phyloP scores from a whole-genome alignment of 2,113 vertebrate species.

The Eurypyga helias region DNA sequence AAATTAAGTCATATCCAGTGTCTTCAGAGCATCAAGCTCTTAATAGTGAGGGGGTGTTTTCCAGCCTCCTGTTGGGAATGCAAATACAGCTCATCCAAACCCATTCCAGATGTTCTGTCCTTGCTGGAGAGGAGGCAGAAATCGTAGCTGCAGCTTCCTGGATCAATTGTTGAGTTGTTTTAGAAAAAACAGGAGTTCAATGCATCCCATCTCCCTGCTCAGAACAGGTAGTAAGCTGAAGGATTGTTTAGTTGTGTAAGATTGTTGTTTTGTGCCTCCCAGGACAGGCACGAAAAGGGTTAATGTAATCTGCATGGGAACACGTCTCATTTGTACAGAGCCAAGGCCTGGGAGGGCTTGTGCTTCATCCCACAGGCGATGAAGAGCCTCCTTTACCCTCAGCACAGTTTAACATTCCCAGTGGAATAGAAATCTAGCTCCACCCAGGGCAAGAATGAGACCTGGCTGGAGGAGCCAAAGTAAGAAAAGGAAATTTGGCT shows the following conservation, averaged over 20 bases:
- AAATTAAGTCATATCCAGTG: neutral
- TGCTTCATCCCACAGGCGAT: neutral
- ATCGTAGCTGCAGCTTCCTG: neutral
- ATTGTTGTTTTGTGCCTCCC: neutral
- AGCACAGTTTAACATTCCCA: neutral
- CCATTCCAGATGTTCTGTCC: neutral
- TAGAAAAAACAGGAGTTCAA: neutral
- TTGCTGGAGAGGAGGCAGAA: neutral
- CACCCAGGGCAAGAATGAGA: slow-evolving; percentile 5
- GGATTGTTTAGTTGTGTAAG: neutral
- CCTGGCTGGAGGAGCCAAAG: neutral
- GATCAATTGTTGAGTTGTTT: neutral
- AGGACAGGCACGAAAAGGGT: neutral
- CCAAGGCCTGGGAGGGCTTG: neutral
- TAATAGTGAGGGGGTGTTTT: neutral
- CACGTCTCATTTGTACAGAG: neutral
- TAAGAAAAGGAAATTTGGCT: neutral
- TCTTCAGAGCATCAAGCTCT: neutral
- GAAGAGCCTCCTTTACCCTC: neutral
- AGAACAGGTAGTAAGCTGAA: neutral
- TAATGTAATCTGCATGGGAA: neutral
- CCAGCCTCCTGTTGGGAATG: neutral
- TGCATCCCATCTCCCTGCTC: neutral
- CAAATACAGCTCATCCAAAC: neutral
- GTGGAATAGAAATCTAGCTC: neutral